These are phyloP conservation scores for Schrankia costaestrigalis DNA, from an alignment of 2,888 invertebrate genomes.

Conservation along the genomic window DNA sequence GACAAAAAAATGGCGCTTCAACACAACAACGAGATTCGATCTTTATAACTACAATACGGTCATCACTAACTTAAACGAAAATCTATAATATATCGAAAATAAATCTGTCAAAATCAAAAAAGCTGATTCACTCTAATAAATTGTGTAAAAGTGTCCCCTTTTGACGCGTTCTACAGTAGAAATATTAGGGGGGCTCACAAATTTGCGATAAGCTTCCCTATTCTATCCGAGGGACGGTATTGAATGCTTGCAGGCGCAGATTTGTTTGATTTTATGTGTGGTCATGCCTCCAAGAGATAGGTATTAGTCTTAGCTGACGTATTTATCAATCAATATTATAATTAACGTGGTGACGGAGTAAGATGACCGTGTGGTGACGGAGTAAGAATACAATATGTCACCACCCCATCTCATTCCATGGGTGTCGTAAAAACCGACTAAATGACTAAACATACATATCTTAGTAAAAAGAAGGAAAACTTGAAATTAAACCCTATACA, in stretches of 20 bases:
- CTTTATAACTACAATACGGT: conserved; percentile 1
- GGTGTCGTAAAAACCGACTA: too few species aligned
- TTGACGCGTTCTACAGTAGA: conserved; percentile 34
- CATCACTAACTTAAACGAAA: conserved; percentile 27
- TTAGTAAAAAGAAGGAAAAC: too few species aligned
- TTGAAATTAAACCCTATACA: too few species aligned
- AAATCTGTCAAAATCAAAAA: conserved; percentile 33
- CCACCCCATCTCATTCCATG: too few species aligned
- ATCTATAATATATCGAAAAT: conserved; percentile 25
- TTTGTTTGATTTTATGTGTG: conserved; percentile 20
- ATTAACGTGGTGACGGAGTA: too few species aligned
- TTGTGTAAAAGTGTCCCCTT: conserved; percentile 29
- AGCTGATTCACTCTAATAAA: conserved; percentile 38
- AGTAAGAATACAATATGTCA: too few species aligned
- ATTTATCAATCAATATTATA: conserved; percentile 4
- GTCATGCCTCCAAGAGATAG: conserved; percentile 9
- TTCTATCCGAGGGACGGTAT: conserved; percentile 22
- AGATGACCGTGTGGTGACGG: too few species aligned
- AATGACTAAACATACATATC: too few species aligned
- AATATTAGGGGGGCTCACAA: conserved; percentile 29
- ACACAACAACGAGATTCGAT: neutral
- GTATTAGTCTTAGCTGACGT: conserved; percentile 6
- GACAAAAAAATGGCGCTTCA: too few species aligned
- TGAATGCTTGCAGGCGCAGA: conserved; percentile 30
- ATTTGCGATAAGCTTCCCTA: conserved; percentile 26